These are phyloP conservation scores for Pteronotus mesoamericanus DNA, from an alignment of 2,797 vertebrate genomes.

Conservation along the genomic window DNA sequence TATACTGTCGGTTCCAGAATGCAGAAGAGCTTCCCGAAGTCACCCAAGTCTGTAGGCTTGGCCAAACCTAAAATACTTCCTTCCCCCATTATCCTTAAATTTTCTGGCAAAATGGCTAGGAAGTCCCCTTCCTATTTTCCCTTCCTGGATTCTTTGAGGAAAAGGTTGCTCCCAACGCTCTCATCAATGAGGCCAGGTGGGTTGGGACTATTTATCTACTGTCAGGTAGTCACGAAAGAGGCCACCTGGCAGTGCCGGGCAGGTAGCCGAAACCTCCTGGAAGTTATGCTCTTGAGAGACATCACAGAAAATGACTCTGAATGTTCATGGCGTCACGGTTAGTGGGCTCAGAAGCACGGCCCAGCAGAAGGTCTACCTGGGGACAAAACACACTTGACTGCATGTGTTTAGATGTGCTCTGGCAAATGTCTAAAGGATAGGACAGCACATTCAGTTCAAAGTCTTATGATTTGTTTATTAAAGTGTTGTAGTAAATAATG, in stretches of 20 bases:
- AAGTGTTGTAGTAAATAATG: background rate
- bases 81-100: background rate
- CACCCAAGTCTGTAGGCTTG: background rate
- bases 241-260: background rate
- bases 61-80: background rate
- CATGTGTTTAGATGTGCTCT: background rate
- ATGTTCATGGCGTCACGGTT: background rate
- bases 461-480: background rate
- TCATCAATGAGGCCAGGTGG: background rate
- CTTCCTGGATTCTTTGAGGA: background rate
- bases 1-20: slow-evolving; percentile 58
- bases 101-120: slow-evolving; percentile 1
- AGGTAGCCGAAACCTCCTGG: background rate
- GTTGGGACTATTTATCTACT: background rate
- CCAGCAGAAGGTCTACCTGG: background rate
- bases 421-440: background rate
- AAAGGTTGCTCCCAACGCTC: background rate
- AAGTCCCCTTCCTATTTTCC: background rate
- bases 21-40: slow-evolving; percentile 32
- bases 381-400: background rate
- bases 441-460: background rate
- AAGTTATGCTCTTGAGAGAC: background rate
- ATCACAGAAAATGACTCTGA: background rate
- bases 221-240: background rate
- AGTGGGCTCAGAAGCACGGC: background rate